phyloP scores from a whole-genome alignment of 2,888 invertebrate species.

The Hypolimnas misippus region DNA sequence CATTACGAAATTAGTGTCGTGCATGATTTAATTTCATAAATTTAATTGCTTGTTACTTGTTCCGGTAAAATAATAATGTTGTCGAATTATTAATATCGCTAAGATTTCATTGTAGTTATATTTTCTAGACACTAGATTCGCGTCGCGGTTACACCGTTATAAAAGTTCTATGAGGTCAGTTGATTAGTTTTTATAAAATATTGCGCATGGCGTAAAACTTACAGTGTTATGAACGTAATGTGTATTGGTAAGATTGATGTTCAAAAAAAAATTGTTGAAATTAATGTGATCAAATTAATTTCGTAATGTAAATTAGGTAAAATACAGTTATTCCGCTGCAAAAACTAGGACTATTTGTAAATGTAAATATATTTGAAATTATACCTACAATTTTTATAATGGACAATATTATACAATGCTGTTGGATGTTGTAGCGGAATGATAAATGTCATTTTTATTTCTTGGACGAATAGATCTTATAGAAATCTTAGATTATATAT shows the following conservation, averaged over 20 bases:
- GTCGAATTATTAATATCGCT: too few species aligned
- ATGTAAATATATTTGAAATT: constrained; percentile 1
- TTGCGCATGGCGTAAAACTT: too few species aligned
- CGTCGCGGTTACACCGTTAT: too few species aligned
- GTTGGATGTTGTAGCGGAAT: constrained; percentile 17
- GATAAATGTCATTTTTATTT: not conserved
- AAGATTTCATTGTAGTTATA: too few species aligned
- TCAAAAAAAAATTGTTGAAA: not conserved
- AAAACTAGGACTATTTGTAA: not conserved
- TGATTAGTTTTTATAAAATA: too few species aligned
- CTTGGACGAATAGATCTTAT: constrained; percentile 29
- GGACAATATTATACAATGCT: not conserved
- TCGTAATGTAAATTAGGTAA: not conserved
- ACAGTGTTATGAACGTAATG: not conserved
- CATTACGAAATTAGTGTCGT: not conserved
- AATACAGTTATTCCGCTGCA: too few species aligned
- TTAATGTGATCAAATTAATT: not conserved
- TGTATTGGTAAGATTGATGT: too few species aligned
- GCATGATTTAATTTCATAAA: not conserved
- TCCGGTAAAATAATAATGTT: not conserved
- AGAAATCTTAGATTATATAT: constrained; percentile 24
- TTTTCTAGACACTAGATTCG: too few species aligned
- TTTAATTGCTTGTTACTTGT: not conserved
- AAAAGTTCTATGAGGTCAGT: too few species aligned
- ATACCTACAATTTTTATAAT: not conserved